Percentiles rank a stretch among this genome's conserved stretches.
phyloP scores from a whole-genome alignment of 1,140 invertebrate species.

The Drosophila ambigua region DNA sequence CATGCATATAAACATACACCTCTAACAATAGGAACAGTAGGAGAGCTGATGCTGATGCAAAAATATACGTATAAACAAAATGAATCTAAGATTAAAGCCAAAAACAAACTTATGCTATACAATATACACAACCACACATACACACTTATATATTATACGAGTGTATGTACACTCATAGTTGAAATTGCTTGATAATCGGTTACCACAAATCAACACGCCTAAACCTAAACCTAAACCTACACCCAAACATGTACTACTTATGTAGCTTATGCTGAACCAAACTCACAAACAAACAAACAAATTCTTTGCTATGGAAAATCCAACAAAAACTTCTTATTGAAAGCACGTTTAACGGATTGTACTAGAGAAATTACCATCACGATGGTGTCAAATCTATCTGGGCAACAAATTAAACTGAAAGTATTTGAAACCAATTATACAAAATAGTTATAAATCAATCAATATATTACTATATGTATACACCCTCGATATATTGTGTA shows the following conservation, averaged over 20 bases:
- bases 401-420: slow-evolving; percentile 57
- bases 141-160: slow-evolving; percentile 31
- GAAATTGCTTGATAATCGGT: slow-evolving; percentile 81
- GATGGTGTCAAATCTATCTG: slow-evolving; percentile 34
- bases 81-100: slow-evolving; percentile 80
- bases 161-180: slow-evolving; percentile 53
- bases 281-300: slow-evolving; percentile 28
- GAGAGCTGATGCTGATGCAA: slow-evolving; percentile 27
- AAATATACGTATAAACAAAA: slow-evolving; percentile 67
- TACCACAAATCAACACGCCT: slow-evolving; percentile 62
- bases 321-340: slow-evolving; percentile 20
- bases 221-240: slow-evolving; percentile 3
- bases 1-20: slow-evolving; percentile 16
- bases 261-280: slow-evolving; percentile 54
- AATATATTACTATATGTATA: slow-evolving; percentile 65
- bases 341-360: slow-evolving; percentile 25
- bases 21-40: slow-evolving; percentile 37
- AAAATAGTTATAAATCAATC: slow-evolving; percentile 67
- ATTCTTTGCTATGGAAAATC: slow-evolving; percentile 32
- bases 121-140: slow-evolving; percentile 48
- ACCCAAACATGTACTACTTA: background rate
- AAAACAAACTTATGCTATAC: slow-evolving; percentile 69
- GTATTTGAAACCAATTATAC: slow-evolving; percentile 74
- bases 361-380: slow-evolving; percentile 24
- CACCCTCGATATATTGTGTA: slow-evolving; percentile 63